These are phyloP conservation scores for Nephrocerus scutellatus DNA, from an alignment of 2,888 invertebrate genomes.

Conservation along the genomic window DNA sequence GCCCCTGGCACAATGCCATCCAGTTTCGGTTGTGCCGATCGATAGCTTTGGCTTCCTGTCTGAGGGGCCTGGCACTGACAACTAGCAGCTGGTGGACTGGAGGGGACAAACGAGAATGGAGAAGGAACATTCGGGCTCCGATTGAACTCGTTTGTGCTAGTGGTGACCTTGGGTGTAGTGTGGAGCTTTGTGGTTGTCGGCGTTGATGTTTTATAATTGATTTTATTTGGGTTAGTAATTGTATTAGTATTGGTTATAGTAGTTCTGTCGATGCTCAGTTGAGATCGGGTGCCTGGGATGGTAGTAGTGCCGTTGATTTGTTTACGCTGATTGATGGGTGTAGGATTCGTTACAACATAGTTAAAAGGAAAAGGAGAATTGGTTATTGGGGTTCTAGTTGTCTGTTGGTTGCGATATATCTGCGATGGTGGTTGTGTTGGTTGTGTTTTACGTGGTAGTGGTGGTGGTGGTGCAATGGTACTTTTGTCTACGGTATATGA, in stretches of 20 bases:
- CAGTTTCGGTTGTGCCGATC: slow-evolving; percentile 34
- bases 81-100: slow-evolving; percentile 3
- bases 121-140: slow-evolving; percentile 4
- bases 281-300: too few relatives aligned
- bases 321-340: too few relatives aligned
- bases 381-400: slow-evolving; percentile 9
- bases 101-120: neutral
- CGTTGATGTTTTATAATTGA: too few relatives aligned
- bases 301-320: too few relatives aligned
- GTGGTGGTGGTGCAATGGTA: slow-evolving; percentile 8
- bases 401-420: too few relatives aligned
- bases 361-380: neutral
- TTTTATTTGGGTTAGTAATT: too few relatives aligned
- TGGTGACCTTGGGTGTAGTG: slow-evolving; percentile 11
- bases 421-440: slow-evolving; percentile 7
- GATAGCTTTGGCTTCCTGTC: too few relatives aligned
- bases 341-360: too few relatives aligned
- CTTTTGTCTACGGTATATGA: slow-evolving; percentile 2
- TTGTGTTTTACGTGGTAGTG: slow-evolving; percentile 10
- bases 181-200: neutral
- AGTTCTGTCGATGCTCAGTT: too few relatives aligned
- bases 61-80: too few relatives aligned
- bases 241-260: too few relatives aligned
- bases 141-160: slow-evolving; percentile 4
- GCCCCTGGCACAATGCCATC: slow-evolving; percentile 43